Conservation (phyloP, 2,797 vertebrate species). For the Onychomys arenicola region DNA sequence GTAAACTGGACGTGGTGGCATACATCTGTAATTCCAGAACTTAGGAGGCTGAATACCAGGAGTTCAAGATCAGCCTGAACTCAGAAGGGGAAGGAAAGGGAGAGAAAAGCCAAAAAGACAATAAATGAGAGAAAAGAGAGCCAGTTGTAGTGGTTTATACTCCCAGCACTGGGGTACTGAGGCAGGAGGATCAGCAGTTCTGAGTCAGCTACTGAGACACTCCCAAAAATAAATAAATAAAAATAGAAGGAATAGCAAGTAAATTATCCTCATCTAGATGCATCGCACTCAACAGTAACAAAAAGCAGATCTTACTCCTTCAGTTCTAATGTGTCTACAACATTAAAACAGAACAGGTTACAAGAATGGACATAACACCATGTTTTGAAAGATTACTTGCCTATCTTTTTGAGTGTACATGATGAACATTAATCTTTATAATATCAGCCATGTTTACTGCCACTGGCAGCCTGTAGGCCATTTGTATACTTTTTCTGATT, state of each 20-base stretch:
- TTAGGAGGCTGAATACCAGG: not conserved
- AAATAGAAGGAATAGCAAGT: not conserved
- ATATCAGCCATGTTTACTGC: not conserved
- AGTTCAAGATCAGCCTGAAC: not conserved
- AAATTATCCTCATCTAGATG: slow-evolving; percentile 1
- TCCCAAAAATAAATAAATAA: not conserved
- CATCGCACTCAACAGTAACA: not conserved
- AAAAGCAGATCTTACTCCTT: not conserved
- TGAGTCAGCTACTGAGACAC: not conserved
- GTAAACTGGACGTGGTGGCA: not conserved
- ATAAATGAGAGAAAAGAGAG: not conserved
- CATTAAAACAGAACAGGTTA: not conserved
- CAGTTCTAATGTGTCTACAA: not conserved
- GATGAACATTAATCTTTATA: not conserved
- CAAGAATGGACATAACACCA: not conserved
- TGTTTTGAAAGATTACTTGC: not conserved
- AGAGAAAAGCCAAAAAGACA: not conserved
- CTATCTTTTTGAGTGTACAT: not conserved
- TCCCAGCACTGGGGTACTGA: not conserved
- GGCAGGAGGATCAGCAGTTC: not conserved
- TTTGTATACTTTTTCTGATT: not conserved
- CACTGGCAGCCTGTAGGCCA: not conserved
- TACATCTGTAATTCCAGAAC: not conserved
- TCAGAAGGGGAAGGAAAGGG: not conserved
- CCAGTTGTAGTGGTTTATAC: not conserved